These are phyloP conservation scores for Meleagris gallopavo DNA, from an alignment of 2,113 vertebrate species.

Conservation along the genomic window DNA sequence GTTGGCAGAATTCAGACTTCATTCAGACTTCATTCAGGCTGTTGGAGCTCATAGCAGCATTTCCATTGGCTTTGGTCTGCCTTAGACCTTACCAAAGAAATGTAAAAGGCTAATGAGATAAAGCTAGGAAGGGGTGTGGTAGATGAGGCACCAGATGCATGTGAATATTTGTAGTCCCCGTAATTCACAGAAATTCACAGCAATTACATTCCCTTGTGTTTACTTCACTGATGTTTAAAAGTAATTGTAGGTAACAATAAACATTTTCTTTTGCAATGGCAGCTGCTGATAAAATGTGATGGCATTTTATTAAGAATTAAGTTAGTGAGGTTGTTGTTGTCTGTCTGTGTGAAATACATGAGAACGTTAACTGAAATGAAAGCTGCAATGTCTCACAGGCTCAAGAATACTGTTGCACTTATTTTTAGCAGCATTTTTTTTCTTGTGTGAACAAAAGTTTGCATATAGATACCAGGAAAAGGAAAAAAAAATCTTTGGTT, in stretches of 20 bases:
- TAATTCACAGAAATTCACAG: neutral
- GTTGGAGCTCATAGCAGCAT: neutral
- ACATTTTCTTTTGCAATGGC: neutral
- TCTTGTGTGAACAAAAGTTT: neutral
- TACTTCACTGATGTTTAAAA: conserved; percentile 2
- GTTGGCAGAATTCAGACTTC: neutral
- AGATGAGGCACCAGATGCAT: neutral
- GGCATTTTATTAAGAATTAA: conserved; percentile 17
- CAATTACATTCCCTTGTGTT: neutral
- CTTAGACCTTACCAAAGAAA: neutral
- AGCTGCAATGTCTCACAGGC: neutral
- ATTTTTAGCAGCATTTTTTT: neutral
- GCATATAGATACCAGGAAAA: neutral
- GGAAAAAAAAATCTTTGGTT: neutral
- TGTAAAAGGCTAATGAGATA: neutral
- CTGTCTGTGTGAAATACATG: neutral
- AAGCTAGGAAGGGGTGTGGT: neutral
- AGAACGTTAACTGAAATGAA: neutral
- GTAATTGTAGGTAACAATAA: neutral
- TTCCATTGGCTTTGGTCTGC: neutral
- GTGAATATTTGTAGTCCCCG: neutral
- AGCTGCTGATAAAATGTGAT: neutral
- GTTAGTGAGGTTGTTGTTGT: neutral
- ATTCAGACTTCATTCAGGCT: neutral
- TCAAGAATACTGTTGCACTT: neutral